These are phyloP conservation scores for Anarrhichthys ocellatus DNA, from an alignment of 2,113 vertebrate genomes.

Conservation along the genomic window DNA sequence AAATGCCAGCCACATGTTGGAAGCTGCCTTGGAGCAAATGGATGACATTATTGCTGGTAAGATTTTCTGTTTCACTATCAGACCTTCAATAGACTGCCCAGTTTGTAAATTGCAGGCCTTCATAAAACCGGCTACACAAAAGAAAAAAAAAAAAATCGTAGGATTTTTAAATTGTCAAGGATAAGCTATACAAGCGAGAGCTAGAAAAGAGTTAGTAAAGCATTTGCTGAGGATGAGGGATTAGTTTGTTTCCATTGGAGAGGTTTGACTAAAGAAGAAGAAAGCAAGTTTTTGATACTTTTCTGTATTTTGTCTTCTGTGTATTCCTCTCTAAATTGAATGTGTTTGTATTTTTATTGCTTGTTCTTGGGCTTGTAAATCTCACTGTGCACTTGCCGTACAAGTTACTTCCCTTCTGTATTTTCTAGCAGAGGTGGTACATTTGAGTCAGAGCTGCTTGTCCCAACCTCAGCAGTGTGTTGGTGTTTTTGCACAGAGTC, in stretches of 20 bases:
- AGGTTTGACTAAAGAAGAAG: not conserved
- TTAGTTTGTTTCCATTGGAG: not conserved
- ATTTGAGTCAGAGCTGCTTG: constrained; percentile 65
- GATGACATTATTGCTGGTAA: constrained; percentile 94
- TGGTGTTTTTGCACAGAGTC: constrained; percentile 32
- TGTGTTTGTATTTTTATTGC: not conserved
- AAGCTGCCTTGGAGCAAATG: constrained; percentile 93
- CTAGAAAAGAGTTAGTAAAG: not conserved
- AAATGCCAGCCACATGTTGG: constrained; percentile 89
- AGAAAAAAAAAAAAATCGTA: not conserved
- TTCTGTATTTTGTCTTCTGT: not conserved
- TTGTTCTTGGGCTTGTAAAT: not conserved
- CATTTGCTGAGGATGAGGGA: not conserved
- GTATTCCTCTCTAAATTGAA: not conserved
- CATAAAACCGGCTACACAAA: constrained; percentile 3
- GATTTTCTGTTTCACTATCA: constrained; percentile 57
- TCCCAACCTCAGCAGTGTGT: constrained; percentile 32
- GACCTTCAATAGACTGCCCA: constrained; percentile 26
- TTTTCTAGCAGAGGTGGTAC: constrained; percentile 64
- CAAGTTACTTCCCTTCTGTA: constrained; percentile 5
- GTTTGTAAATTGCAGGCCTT: constrained; percentile 54
- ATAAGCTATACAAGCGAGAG: not conserved
- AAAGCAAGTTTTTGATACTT: constrained; percentile 10
- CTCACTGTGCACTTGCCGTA: not conserved
- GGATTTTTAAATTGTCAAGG: not conserved